These are phyloP conservation scores for Spongia lamella DNA, from an alignment of 37 sponge, comb jelly and placozoan species.

Conservation along the genomic window DNA sequence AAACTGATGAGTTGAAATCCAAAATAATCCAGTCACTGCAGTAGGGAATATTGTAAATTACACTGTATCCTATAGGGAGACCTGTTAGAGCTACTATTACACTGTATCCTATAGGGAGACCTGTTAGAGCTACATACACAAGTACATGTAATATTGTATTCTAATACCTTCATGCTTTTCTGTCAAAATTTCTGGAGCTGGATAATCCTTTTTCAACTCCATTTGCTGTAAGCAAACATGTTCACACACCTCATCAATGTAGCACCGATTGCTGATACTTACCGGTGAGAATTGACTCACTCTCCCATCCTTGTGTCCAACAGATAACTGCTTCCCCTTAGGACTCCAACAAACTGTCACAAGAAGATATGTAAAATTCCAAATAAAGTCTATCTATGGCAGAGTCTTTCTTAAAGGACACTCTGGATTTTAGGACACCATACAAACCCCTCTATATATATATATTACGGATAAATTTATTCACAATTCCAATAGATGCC, in stretches of 20 bases:
- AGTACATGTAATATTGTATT: not conserved
- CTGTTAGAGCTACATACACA: not conserved
- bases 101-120: no score
- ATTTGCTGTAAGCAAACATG: not conserved
- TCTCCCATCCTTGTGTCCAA: constrained; percentile 62
- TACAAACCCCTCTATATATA: no score
- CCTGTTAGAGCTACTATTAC: no score
- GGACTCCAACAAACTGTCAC: constrained; percentile 96
- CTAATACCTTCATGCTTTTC: constrained; percentile 4
- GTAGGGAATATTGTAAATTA: not conserved
- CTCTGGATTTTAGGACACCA: no score
- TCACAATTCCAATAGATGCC: no score
- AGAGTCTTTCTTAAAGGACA: no score
- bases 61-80: no score
- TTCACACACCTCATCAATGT: not conserved
- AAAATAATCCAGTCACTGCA: constrained; percentile 57
- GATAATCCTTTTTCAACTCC: constrained; percentile 4
- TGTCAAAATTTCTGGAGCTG: constrained; percentile 5
- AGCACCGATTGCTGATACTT: not conserved
- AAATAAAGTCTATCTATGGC: no score
- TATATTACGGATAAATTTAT: no score
- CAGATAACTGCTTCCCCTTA: constrained; percentile 88
- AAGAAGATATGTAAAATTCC: no score
- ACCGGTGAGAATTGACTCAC: constrained; percentile 53
- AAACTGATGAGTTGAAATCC: constrained; percentile 69